phyloP scores from a whole-genome alignment of 2,113 vertebrate genomes.

The Hemicordylus capensis region DNA sequence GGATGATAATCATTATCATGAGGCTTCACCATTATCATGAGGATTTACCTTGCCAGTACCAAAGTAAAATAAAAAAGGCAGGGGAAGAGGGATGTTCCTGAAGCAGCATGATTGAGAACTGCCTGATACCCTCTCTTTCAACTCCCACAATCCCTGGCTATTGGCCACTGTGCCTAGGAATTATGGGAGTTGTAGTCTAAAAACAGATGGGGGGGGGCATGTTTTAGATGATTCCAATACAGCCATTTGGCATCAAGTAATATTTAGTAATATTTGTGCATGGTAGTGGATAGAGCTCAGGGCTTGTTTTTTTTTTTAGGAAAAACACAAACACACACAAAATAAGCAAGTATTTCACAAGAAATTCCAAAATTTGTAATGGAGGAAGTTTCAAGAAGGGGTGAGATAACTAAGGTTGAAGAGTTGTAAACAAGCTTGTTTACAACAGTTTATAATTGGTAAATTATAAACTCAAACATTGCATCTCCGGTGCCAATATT shows the following conservation, averaged over 20 bases:
- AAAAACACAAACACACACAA: no score
- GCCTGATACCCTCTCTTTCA: constrained; percentile 62
- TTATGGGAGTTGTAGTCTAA: no score
- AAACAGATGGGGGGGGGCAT: no score
- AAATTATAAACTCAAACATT: background rate
- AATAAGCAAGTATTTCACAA: background rate
- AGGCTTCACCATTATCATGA: no score
- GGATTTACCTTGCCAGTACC: background rate
- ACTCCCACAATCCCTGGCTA: no score
- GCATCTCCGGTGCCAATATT: background rate
- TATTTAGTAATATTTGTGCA: background rate
- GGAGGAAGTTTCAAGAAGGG: background rate
- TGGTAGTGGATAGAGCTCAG: background rate
- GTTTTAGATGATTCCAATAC: no score
- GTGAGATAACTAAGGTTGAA: background rate
- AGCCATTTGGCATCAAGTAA: background rate
- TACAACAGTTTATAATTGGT: background rate
- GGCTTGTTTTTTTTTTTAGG: background rate
- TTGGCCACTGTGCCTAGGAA: no score
- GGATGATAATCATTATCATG: no score
- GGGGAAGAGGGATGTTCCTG: no score
- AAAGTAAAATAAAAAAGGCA: no score
- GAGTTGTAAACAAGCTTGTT: background rate
- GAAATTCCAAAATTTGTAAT: background rate
- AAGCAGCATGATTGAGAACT: constrained; percentile 71